Conservation (phyloP, 2,113 vertebrate genomes). For the Forbesichthys papilliferus region DNA sequence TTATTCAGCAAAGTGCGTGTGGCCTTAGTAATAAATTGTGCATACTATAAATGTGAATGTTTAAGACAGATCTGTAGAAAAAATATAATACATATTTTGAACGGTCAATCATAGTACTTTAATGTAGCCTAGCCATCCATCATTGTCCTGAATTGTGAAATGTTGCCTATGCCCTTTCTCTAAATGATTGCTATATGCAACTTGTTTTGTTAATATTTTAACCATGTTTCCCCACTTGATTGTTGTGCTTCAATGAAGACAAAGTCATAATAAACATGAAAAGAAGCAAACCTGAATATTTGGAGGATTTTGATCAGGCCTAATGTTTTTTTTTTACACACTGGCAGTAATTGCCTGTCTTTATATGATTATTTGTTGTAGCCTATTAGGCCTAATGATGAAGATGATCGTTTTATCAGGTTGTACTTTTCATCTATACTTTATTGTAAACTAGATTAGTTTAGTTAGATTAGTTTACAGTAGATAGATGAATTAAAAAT, state of each 20-base stretch:
- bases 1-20: constrained; percentile 1
- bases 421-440: no score
- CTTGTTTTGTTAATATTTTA: background rate
- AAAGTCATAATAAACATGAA: background rate
- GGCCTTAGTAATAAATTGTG: constrained; percentile 12
- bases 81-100: constrained; percentile 3
- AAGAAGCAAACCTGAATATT: background rate
- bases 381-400: no score
- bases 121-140: background rate
- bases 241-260: background rate
- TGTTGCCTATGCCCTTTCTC: background rate
- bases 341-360: no score
- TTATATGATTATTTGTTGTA: no score
- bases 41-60: background rate
- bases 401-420: no score
- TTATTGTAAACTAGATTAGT: no score
- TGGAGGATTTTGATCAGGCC: background rate
- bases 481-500: no score
- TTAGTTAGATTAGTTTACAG: no score
- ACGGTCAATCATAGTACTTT: background rate
- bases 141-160: background rate
- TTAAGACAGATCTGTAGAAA: constrained; percentile 7
- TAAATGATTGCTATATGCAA: background rate
- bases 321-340: background rate
- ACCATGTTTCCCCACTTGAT: background rate